Percentiles rank a stretch among this genome's conserved stretches.
Conservation (phyloP, 2,113 vertebrate genomes). For the Phyllopteryx taeniolatus region DNA sequence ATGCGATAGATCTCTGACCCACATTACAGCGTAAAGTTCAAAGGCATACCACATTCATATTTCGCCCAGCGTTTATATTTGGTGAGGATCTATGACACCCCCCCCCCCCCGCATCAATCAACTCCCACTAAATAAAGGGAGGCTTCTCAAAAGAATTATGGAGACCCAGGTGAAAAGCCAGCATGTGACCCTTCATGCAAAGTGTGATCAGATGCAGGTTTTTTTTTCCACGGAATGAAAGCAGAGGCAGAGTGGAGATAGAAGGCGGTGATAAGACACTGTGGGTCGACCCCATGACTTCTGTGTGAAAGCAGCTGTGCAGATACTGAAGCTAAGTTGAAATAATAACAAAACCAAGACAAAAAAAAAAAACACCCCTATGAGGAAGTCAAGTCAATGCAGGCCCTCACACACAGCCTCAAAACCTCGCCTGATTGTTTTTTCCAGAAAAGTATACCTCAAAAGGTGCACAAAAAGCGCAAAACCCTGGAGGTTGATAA, state of each 20-base stretch:
- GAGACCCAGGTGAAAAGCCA: conserved; percentile 14
- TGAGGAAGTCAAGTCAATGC: conserved; percentile 66
- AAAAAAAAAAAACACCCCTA: conserved; percentile 27
- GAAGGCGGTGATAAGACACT: conserved; percentile 48
- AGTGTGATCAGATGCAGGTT: conserved; percentile 65
- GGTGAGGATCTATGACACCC: neutral
- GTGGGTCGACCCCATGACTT: conserved; percentile 42
- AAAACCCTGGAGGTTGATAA: neutral
- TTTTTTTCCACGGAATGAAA: conserved; percentile 57
- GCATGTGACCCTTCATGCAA: conserved; percentile 46
- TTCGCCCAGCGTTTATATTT: conserved; percentile 36
- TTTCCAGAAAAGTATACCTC: neutral
- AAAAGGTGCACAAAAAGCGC: neutral
- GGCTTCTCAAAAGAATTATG: neutral
- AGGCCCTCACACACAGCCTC: conserved; percentile 16
- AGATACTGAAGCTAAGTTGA: conserved; percentile 44
- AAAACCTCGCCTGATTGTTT: conserved; percentile 20
- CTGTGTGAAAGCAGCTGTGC: conserved; percentile 35
- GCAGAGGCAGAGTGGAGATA: conserved; percentile 38
- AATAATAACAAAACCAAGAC: conserved; percentile 4
- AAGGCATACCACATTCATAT: conserved; percentile 60
- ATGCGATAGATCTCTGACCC: conserved; percentile 73
- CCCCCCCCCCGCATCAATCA: neutral
- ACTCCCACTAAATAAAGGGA: neutral
- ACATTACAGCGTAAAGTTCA: conserved; percentile 70